A percentile compares a stretch with the other conserved stretches of the same genome.
Evolutionary conservation across 2,888 invertebrate species (phyloP).

Genomic region (Lingula anatina): DNA sequence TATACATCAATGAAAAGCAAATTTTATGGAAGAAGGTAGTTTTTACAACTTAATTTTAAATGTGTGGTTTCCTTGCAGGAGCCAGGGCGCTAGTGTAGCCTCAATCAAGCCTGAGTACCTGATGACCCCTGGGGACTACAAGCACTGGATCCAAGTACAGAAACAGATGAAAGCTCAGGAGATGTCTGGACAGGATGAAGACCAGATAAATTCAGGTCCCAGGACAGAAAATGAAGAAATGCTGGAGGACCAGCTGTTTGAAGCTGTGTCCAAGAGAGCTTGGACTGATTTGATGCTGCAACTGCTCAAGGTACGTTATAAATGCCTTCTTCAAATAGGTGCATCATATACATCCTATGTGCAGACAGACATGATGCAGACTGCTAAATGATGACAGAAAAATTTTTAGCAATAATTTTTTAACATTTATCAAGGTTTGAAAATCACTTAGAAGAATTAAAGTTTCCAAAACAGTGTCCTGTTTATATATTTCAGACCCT

Average conservation of each 20-base stretch:
- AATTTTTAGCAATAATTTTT: too few relatives aligned
- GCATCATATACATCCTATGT: too few relatives aligned
- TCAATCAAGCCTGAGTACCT: conserved; percentile 51
- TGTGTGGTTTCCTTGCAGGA: too few relatives aligned
- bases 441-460: too few relatives aligned
- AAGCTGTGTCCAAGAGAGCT: conserved; percentile 48
- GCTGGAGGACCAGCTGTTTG: conserved; percentile 46
- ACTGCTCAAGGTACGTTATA: conserved; percentile 39
- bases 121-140: conserved; percentile 47
- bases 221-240: conserved; percentile 32
- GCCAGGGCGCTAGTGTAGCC: conserved; percentile 49
- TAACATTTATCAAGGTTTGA: too few relatives aligned
- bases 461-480: neutral
- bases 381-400: too few relatives aligned
- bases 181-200: conserved; percentile 21
- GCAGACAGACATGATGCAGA: too few relatives aligned
- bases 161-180: conserved; percentile 19
- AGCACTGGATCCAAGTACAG: conserved; percentile 46
- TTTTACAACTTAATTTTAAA: too few relatives aligned
- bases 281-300: conserved; percentile 52
- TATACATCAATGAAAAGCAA: too few relatives aligned
- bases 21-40: too few relatives aligned
- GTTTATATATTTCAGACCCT: conserved; percentile 25
- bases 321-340: neutral
- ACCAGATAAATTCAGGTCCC: conserved; percentile 16